These are phyloP conservation scores for Falco naumanni DNA, from an alignment of 2,797 vertebrate genomes.

Conservation along the genomic window DNA sequence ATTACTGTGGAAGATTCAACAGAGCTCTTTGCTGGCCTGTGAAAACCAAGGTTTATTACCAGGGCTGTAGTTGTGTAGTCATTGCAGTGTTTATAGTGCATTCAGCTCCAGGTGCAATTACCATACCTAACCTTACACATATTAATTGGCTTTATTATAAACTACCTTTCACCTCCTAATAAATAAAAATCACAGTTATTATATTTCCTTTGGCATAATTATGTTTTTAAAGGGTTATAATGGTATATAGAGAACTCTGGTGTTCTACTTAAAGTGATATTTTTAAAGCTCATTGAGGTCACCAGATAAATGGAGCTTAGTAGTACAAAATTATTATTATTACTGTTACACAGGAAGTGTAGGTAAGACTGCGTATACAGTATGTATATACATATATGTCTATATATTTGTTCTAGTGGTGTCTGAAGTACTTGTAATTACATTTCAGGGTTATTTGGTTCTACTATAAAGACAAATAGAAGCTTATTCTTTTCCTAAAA, in stretches of 20 bases:
- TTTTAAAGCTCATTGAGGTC: background rate
- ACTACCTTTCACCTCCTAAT: background rate
- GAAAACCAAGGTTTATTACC: background rate
- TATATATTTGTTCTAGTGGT: background rate
- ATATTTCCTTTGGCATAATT: background rate
- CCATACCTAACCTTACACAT: background rate
- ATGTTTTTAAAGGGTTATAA: background rate
- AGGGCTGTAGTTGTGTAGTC: background rate
- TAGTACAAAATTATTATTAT: background rate
- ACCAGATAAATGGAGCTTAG: background rate
- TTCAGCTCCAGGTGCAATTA: background rate
- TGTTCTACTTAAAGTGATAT: background rate
- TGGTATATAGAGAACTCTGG: background rate
- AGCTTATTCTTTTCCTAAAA: background rate
- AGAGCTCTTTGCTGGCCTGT: background rate
- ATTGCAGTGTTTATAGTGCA: background rate
- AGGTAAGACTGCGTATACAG: background rate
- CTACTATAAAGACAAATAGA: background rate
- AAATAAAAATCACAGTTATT: background rate
- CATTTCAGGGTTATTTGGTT: background rate
- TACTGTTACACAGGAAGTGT: background rate
- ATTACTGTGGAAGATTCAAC: background rate
- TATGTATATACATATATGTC: background rate
- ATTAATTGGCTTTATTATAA: slow-evolving; percentile 12
- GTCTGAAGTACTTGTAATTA: background rate